These are phyloP conservation scores for Meganola albula DNA, from an alignment of 2,888 invertebrate species.

Conservation along the genomic window DNA sequence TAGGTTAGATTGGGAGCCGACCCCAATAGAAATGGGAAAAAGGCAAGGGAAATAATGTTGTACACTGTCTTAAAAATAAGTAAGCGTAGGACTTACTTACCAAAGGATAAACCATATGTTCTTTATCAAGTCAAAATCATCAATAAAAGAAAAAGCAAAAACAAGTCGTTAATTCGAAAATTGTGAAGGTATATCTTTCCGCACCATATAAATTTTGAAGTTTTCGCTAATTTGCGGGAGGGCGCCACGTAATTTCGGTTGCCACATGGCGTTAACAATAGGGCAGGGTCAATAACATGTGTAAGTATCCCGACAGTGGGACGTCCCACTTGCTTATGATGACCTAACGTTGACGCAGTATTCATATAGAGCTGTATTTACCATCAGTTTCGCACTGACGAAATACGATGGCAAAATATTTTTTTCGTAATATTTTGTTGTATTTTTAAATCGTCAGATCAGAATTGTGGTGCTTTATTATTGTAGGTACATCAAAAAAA, in stretches of 20 bases:
- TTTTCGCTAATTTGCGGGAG: conserved; percentile 49
- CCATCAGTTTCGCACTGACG: too few relatives aligned
- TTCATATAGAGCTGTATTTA: conserved; percentile 51
- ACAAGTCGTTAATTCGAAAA: conserved; percentile 33
- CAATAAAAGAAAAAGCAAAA: conserved; percentile 20
- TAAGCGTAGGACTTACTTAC: too few relatives aligned
- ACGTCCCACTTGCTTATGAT: conserved; percentile 61
- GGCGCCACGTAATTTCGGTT: conserved; percentile 51
- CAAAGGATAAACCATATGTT: conserved; percentile 12
- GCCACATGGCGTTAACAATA: conserved; percentile 71
- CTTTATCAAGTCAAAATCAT: conserved; percentile 1
- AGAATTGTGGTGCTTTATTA: too few relatives aligned
- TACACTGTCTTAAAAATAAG: too few relatives aligned
- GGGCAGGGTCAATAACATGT: conserved; percentile 73
- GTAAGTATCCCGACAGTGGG: conserved; percentile 61
- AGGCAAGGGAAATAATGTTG: too few relatives aligned
- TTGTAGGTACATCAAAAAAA: too few relatives aligned
- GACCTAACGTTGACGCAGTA: conserved; percentile 42
- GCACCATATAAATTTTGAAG: conserved; percentile 27
- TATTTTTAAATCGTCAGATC: too few relatives aligned
- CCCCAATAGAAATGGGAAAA: too few relatives aligned
- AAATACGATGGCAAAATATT: too few relatives aligned
- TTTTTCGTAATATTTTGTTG: too few relatives aligned
- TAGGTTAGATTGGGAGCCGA: too few relatives aligned
- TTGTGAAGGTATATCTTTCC: conserved; percentile 24